Percentiles rank a stretch among this genome's conserved stretches.
These are phyloP conservation scores for Epicauta chinensis DNA, from an alignment of 1,140 invertebrate species.

Conservation along the genomic window DNA sequence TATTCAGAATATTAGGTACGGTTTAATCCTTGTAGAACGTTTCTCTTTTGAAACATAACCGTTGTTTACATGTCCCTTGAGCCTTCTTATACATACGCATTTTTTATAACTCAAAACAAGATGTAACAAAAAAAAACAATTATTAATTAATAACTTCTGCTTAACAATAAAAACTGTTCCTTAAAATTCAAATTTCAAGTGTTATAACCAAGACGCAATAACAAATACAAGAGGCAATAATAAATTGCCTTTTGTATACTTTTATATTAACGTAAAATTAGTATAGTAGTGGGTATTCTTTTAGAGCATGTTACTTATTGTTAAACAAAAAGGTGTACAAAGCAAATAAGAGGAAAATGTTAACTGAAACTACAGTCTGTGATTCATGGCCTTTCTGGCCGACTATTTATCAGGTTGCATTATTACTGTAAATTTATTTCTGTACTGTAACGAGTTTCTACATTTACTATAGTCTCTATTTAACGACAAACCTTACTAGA, in stretches of 20 bases:
- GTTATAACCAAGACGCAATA: too few relatives aligned
- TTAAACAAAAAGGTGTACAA: too few relatives aligned
- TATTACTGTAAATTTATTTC: slow-evolving; percentile 17
- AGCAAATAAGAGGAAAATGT: neutral
- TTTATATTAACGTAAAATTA: too few relatives aligned
- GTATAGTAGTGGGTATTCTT: too few relatives aligned
- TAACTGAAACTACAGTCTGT: slow-evolving; percentile 2
- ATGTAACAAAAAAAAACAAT: slow-evolving; percentile 12
- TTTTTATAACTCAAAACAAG: slow-evolving; percentile 10
- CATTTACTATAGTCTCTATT: slow-evolving; percentile 8
- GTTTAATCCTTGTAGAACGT: slow-evolving; percentile 15
- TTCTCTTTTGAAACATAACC: slow-evolving; percentile 15
- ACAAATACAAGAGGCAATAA: too few relatives aligned
- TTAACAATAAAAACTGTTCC: too few relatives aligned
- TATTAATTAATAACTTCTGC: neutral
- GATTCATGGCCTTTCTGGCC: slow-evolving; percentile 15
- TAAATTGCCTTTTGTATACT: too few relatives aligned
- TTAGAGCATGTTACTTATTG: too few relatives aligned
- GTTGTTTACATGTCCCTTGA: slow-evolving; percentile 15
- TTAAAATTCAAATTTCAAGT: too few relatives aligned
- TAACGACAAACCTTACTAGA: neutral
- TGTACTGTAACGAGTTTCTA: slow-evolving; percentile 12
- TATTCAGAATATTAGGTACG: slow-evolving; percentile 12
- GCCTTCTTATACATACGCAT: slow-evolving; percentile 16
- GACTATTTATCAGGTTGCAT: slow-evolving; percentile 16